Conservation (phyloP, 2,113 vertebrate species). For the Carassius auratus region DNA sequence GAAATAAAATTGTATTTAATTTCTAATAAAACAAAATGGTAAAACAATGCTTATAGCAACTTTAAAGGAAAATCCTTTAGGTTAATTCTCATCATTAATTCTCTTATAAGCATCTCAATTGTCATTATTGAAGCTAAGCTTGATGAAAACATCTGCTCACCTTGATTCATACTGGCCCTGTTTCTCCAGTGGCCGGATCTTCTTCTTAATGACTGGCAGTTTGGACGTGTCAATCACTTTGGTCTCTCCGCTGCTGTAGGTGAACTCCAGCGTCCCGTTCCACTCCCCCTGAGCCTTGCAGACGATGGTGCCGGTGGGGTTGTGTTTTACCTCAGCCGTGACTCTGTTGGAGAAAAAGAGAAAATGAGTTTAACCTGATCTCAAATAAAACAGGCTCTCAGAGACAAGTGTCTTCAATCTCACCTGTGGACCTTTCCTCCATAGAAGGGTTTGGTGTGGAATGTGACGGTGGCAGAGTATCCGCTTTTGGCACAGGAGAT, state of each 20-base stretch:
- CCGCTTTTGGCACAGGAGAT: constrained; percentile 86
- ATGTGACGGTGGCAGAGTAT: constrained; percentile 83
- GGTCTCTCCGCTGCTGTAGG: constrained; percentile 87
- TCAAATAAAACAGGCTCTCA: constrained; percentile 1
- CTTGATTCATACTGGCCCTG: constrained; percentile 85
- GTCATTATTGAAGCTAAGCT: not conserved
- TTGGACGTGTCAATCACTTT: constrained; percentile 86
- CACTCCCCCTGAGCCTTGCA: constrained; percentile 92
- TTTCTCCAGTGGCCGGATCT: constrained; percentile 81
- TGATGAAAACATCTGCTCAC: constrained; percentile 65
- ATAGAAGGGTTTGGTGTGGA: constrained; percentile 94
- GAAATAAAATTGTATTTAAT: too few relatives aligned
- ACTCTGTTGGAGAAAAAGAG: constrained; percentile 74
- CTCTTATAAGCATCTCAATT: too few relatives aligned
- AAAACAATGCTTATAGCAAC: too few relatives aligned
- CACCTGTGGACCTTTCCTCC: constrained; percentile 94
- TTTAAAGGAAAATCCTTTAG: too few relatives aligned
- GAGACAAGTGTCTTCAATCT: not conserved
- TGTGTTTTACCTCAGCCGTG: constrained; percentile 89
- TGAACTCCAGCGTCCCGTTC: constrained; percentile 88
- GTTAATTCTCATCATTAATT: too few relatives aligned
- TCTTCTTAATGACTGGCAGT: constrained; percentile 83
- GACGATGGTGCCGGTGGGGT: constrained; percentile 83
- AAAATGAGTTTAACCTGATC: not conserved
- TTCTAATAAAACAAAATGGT: too few relatives aligned